Evolutionary conservation across 1,140 invertebrate species (phyloP), one percentile per base, ranked within the genome.

Genomic region (Drosophila chauvacae): DNA sequence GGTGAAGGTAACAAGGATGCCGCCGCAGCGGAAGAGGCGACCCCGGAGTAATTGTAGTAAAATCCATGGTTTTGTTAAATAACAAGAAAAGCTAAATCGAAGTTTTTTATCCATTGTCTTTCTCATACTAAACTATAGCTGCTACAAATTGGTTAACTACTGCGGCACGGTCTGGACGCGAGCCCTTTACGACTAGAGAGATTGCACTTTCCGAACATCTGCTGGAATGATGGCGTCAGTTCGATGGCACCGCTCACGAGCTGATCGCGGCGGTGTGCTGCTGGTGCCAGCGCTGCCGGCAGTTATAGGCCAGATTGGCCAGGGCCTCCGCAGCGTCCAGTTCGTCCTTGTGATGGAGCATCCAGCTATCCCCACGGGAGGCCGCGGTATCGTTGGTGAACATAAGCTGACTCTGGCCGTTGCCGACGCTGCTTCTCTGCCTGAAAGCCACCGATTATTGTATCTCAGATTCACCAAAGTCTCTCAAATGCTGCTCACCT

Each of bases 271-370:
- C 47, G 72, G 73, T 59, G 4, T 56, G 53, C 23, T 79, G 69
- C 37, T 75, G 71, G 28, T 77, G 65, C 72, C 63, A 82, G 26
- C 90, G 80, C 57, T 91, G 88, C 44, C 91, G 77, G 58, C 84
- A 92, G 68, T 92, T 92, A 39, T 91, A 92, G 30, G 92, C 92
- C 61, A 92, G 60, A 75, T 87, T 91, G 11, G 92, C 95, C 10
- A 96, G 90, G 1, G 95, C 95, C 64, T 96, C 95, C 2, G 95
- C 95, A 3, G 95, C 95, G 84, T 96, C 95, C 4, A 96, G 93
- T 84, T 96, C 95, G 80, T 96, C 95, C 72, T 94, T 94, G 42
- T 94, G 95, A 74, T 95, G 95, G n/a, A 91, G 65, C 59, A 80
- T 44, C 80, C 80, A 88, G 37, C 65, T 59, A n/a, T 88, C 80